Evolutionary conservation across 2,113 vertebrate species (phyloP), one percentile per base, ranked within the genome.

Genomic region (Natator depressus): DNA sequence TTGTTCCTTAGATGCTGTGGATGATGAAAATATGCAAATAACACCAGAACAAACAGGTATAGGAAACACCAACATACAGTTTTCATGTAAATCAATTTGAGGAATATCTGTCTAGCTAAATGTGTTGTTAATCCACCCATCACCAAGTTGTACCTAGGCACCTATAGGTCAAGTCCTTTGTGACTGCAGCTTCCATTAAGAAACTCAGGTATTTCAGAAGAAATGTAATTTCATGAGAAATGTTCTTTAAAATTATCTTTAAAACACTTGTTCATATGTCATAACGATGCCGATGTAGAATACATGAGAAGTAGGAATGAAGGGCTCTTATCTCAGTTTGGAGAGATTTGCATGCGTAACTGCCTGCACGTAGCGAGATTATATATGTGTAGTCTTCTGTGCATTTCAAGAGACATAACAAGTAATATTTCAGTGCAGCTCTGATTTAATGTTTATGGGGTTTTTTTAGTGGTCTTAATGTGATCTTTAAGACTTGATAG

Each of bases 121-220:
- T 72, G n/a, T 38, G 35, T 78, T 95, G 92, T 89, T 88, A 93
- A 97, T 95, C 93, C 92, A 92, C 55, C 31, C 54, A 91, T 84
- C 80, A 3, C 85, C 80, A 31, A 53, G 84, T 90, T 96, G 49
- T 22, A 38, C 96, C 94, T 96, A 92, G 95, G 42, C 94, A 93
- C 93, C 93, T 96, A 89, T 42, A 93, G 96, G 95, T 97, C 91
- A 96, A 8, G 94, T 89, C 94, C 96, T 94, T 62, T 93, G 94
- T 94, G 96, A 65, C 89, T 92, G 84, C 72, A 97, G 53, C 89
- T 95, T 97, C 91, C 93, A 96, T 82, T 95, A 89, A 89, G 87
- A 95, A 96, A 11, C 80, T 95, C 62, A 87, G 82, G 2, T 95
- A 90, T 93, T 94, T 94, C n/a, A 0, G 96, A 94, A 95, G 96